A percentile compares a stretch with the other conserved stretches of the same genome.
Evolutionary conservation across 2,888 invertebrate genomes (phyloP).

Genomic region (Polyploca ridens): DNA sequence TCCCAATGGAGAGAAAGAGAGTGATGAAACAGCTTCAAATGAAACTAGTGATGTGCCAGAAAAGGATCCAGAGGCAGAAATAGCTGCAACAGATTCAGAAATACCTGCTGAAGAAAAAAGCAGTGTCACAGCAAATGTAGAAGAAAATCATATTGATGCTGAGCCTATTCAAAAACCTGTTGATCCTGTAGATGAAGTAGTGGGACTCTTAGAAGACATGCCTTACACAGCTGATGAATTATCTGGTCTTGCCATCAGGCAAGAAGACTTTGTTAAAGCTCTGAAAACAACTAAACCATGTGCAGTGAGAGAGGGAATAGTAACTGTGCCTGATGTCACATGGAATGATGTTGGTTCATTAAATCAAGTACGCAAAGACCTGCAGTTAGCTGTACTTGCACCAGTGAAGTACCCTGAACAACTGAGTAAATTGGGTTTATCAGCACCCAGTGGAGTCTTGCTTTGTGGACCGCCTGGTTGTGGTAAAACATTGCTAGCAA

Average conservation of each 20-base stretch:
- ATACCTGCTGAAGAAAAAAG: constrained; percentile 41
- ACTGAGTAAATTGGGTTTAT: constrained; percentile 91
- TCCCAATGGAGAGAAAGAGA: constrained; percentile 72
- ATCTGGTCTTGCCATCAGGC: constrained; percentile 86
- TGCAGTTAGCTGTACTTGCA: constrained; percentile 95
- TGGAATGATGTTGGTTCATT: constrained; percentile 99
- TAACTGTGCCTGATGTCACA: constrained; percentile 97
- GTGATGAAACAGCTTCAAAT: constrained; percentile 43
- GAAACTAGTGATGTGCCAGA: constrained; percentile 43
- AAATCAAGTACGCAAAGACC: constrained; percentile 92
- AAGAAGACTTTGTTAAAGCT: constrained; percentile 91
- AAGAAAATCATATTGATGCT: constrained; percentile 36
- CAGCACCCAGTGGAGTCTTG: constrained; percentile 94
- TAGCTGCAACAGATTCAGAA: constrained; percentile 38
- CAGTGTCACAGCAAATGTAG: constrained; percentile 31
- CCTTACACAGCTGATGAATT: constrained; percentile 87
- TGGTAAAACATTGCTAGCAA: constrained; percentile 98
- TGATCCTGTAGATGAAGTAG: constrained; percentile 78
- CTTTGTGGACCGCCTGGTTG: constrained; percentile 99
- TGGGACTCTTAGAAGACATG: constrained; percentile 87
- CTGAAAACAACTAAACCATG: constrained; percentile 94
- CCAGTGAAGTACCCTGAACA: constrained; percentile 95
- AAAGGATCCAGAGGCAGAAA: constrained; percentile 37
- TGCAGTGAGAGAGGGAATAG: constrained; percentile 98
- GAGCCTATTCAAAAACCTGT: constrained; percentile 38